Percentiles rank a stretch among this genome's conserved stretches.
phyloP scores from a whole-genome alignment of 2,113 vertebrate species.

The Eulacestoma nigropectus region DNA sequence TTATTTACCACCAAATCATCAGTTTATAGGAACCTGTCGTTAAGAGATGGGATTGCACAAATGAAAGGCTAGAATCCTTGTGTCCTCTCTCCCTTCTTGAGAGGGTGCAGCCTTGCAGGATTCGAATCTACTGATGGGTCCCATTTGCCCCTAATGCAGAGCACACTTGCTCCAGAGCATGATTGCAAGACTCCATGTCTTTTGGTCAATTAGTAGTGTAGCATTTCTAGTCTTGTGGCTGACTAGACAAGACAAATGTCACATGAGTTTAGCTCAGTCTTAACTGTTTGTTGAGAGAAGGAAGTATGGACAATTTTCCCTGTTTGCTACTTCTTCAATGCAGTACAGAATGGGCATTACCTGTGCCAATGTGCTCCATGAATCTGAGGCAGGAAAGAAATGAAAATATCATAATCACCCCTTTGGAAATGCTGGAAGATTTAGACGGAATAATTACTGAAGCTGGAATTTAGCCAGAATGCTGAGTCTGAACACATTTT shows the following conservation, averaged over 20 bases:
- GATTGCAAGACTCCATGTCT: not conserved
- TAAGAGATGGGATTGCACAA: not conserved
- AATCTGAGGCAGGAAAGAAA: slow-evolving; percentile 19
- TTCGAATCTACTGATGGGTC: not conserved
- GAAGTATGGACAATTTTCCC: not conserved
- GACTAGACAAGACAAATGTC: not conserved
- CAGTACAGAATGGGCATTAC: not conserved
- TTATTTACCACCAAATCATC: not conserved
- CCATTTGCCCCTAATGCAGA: not conserved
- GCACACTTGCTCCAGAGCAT: not conserved
- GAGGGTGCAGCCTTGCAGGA: not conserved
- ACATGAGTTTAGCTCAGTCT: not conserved
- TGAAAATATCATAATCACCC: slow-evolving; percentile 6
- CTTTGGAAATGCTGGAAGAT: slow-evolving; percentile 18
- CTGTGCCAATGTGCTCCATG: not conserved
- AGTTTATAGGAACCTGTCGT: not conserved
- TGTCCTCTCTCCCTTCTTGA: not conserved
- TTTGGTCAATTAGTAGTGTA: not conserved
- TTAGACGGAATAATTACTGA: slow-evolving; percentile 43
- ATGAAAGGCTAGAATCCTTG: not conserved
- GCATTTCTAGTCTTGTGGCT: not conserved
- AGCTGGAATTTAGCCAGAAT: slow-evolving; percentile 46
- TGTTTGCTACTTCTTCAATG: not conserved
- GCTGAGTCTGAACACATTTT: not conserved
- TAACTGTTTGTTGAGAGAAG: not conserved